Base-by-base conservation (phyloP, 2,888 invertebrate genomes). In the Platycheirus rosarum region DNA sequence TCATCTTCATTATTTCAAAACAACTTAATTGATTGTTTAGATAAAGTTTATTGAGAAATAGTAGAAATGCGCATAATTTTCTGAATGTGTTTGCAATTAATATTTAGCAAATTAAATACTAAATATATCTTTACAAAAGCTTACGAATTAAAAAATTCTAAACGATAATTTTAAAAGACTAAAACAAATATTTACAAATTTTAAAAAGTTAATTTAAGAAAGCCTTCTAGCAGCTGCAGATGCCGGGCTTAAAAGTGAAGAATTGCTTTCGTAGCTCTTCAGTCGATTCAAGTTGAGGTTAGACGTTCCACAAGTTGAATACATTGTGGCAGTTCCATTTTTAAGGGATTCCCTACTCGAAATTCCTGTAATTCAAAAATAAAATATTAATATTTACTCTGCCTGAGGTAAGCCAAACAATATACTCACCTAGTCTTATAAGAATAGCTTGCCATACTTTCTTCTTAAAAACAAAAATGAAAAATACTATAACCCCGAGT, bases 401-500 rank as follows among this genome's bases (percentile, higher is more conserved):
- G 7, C 16, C 11, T 9, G 5, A 13, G 8, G 20, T n/a, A 7
- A 9, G 2, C 9, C 13, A 29, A n/a, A 46, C 0, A 7, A 20
- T 13, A 23, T 32, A 78, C 91, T 91, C 89, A 93, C 93, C 93
- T 8, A 94, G 88, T 85, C 92, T 92, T 79, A 91, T 91, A 84
- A 92, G 90, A 70, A 94, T 91, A 20, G 93, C 92, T 42, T 91
- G 89, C 87, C 93, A 93, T 0, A 95, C 92, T 85, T 94, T 93
- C 18, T 92, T 92, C 87, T 95, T 95, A 85, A 94, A 91, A 8
- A 95, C 93, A 80, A 95, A 93, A 62, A 95, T 94, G 51, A 93
- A 90, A 88, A 95, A 95, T 73, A 95, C 95, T 85, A 94, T 92
- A 18, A 95, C 92, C 76, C 95, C 95, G 88, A 95, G 94, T 2